Evolutionary conservation across 2,113 vertebrate species (phyloP).

Genomic region (Synchiropus splendidus): DNA sequence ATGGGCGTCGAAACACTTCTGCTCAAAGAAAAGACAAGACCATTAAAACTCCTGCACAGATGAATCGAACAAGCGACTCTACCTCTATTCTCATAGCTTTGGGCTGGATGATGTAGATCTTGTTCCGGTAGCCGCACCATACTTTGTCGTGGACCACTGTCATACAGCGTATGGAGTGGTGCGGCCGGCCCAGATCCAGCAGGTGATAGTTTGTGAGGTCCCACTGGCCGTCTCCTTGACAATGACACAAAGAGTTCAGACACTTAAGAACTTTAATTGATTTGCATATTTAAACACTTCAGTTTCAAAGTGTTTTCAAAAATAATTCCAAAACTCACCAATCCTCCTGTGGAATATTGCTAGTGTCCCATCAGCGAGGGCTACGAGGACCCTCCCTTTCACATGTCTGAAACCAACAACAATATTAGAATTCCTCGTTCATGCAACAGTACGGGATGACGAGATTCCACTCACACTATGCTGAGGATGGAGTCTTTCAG

Average conservation of each 20-base stretch:
- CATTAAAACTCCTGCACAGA: neutral
- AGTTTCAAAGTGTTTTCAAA: neutral
- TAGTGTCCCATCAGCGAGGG: slow-evolving; percentile 88
- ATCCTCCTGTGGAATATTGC: slow-evolving; percentile 90
- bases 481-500: slow-evolving; percentile 95
- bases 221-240: slow-evolving; percentile 82
- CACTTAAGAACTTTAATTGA: neutral
- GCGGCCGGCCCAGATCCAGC: slow-evolving; percentile 90
- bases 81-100: slow-evolving; percentile 98
- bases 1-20: slow-evolving; percentile 96
- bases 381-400: slow-evolving; percentile 90
- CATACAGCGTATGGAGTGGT: slow-evolving; percentile 98
- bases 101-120: slow-evolving; percentile 94
- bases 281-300: neutral
- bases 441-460: no score
- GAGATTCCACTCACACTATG: slow-evolving; percentile 79
- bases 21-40: slow-evolving; percentile 2
- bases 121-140: slow-evolving; percentile 98
- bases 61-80: neutral
- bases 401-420: slow-evolving; percentile 74
- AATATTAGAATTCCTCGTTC: no score
- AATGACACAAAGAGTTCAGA: neutral
- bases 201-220: slow-evolving; percentile 96
- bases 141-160: slow-evolving; percentile 89
- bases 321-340: slow-evolving; percentile 60